Percentiles rank a stretch among this genome's conserved stretches.
phyloP scores from a whole-genome alignment of 2,113 vertebrate species.

The Cololabis saira region DNA sequence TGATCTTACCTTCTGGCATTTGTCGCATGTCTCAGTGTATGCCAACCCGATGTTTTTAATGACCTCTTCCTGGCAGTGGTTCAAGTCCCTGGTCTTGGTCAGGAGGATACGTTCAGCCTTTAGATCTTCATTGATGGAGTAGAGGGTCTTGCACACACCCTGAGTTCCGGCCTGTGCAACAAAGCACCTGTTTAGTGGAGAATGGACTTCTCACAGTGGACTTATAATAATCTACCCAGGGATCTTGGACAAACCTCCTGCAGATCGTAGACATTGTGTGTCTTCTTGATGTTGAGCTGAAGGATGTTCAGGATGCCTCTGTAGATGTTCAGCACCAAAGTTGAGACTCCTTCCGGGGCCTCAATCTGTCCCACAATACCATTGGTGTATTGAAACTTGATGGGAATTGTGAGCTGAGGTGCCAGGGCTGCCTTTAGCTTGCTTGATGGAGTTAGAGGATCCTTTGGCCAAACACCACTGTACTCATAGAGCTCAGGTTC shows the following conservation, averaged over 20 bases:
- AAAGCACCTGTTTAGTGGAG: neutral
- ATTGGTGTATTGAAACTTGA: slow-evolving; percentile 82
- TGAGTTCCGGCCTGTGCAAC: slow-evolving; percentile 81
- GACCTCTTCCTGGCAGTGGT: slow-evolving; percentile 84
- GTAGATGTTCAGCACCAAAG: slow-evolving; percentile 78
- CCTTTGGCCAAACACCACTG: slow-evolving; percentile 80
- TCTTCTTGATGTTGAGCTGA: slow-evolving; percentile 84
- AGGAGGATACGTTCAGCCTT: slow-evolving; percentile 67
- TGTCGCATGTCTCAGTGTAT: slow-evolving; percentile 74
- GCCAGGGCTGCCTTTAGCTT: slow-evolving; percentile 77
- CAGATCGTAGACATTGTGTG: slow-evolving; percentile 85
- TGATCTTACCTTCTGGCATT: slow-evolving; percentile 70
- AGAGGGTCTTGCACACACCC: slow-evolving; percentile 87
- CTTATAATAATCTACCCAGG: neutral
- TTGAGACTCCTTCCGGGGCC: slow-evolving; percentile 71
- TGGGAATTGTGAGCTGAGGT: slow-evolving; percentile 69
- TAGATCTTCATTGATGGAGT: slow-evolving; percentile 82
- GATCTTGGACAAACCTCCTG: slow-evolving; percentile 80
- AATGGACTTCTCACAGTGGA: neutral
- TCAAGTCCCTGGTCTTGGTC: slow-evolving; percentile 85
- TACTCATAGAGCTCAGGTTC: slow-evolving; percentile 78
- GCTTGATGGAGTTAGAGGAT: slow-evolving; percentile 71
- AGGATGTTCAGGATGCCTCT: slow-evolving; percentile 83
- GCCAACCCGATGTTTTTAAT: slow-evolving; percentile 77
- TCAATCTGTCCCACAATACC: slow-evolving; percentile 80